Conservation (phyloP, 2,888 invertebrate species). For the Leptopilina syphax region DNA sequence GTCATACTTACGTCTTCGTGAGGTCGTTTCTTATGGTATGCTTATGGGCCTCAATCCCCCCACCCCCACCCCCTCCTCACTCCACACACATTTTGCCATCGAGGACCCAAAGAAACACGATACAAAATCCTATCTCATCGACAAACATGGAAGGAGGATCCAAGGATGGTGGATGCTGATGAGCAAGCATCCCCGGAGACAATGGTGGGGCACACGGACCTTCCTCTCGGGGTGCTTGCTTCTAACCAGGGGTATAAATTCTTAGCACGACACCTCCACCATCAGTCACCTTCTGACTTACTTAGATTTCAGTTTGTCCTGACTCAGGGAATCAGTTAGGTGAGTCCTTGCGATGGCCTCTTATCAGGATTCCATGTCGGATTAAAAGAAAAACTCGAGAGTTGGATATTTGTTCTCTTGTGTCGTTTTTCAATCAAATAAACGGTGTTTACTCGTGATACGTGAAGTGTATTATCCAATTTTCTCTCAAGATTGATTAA, state of each 20-base stretch:
- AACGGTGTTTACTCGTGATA: constrained; percentile 6
- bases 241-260: constrained; percentile 72
- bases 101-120: constrained; percentile 48
- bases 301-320: constrained; percentile 66
- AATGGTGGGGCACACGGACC: constrained; percentile 55
- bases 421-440: background rate
- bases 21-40: constrained; percentile 65
- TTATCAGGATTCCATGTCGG: constrained; percentile 4
- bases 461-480: constrained; percentile 32
- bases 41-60: constrained; percentile 48
- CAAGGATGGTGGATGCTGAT: constrained; percentile 54
- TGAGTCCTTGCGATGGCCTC: constrained; percentile 60
- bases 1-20: constrained; percentile 68
- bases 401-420: background rate
- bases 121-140: constrained; percentile 42
- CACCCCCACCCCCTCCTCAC: constrained; percentile 33
- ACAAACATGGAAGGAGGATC: constrained; percentile 47
- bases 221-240: constrained; percentile 61
- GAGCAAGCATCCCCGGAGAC: constrained; percentile 56
- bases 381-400: background rate
- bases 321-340: constrained; percentile 66
- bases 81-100: background rate
- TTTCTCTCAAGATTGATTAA: background rate
- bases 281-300: constrained; percentile 74
- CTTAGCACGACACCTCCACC: constrained; percentile 69